These are phyloP conservation scores for Sceloporus undulatus DNA, from an alignment of 2,113 vertebrate genomes.

Conservation along the genomic window DNA sequence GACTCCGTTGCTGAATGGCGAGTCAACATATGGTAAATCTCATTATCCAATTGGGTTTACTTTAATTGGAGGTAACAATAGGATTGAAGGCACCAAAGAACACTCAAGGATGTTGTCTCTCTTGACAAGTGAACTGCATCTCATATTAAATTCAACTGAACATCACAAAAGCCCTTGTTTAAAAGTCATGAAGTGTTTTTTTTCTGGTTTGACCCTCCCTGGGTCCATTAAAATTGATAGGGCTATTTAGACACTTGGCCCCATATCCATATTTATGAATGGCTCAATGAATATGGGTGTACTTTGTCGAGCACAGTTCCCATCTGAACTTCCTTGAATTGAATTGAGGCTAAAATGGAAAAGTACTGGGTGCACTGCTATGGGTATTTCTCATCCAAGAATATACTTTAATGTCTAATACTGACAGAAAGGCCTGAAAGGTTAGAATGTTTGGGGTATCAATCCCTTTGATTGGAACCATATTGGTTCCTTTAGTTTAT, in stretches of 20 bases:
- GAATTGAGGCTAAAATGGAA: neutral
- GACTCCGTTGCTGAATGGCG: too few relatives aligned
- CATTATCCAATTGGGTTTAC: too few relatives aligned
- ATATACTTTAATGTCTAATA: neutral
- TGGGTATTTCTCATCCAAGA: neutral
- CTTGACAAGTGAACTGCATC: neutral
- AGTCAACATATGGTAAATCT: too few relatives aligned
- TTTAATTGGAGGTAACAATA: too few relatives aligned
- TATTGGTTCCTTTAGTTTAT: too few relatives aligned
- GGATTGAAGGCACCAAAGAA: neutral
- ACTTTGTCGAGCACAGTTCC: neutral
- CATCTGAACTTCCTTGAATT: neutral
- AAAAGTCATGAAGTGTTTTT: constrained; percentile 11
- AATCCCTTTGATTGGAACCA: too few relatives aligned
- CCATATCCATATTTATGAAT: constrained; percentile 12
- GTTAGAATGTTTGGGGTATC: too few relatives aligned
- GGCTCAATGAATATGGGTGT: neutral
- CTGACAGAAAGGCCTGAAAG: neutral
- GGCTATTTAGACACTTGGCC: constrained; percentile 6
- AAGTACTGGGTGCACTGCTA: neutral
- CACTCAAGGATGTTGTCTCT: neutral
- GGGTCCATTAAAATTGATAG: constrained; percentile 7
- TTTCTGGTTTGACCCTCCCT: neutral
- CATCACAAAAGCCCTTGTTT: neutral
- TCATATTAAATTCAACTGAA: neutral